Base-by-base conservation (phyloP, 2,113 vertebrate species). In the Mastomys coucha region DNA sequence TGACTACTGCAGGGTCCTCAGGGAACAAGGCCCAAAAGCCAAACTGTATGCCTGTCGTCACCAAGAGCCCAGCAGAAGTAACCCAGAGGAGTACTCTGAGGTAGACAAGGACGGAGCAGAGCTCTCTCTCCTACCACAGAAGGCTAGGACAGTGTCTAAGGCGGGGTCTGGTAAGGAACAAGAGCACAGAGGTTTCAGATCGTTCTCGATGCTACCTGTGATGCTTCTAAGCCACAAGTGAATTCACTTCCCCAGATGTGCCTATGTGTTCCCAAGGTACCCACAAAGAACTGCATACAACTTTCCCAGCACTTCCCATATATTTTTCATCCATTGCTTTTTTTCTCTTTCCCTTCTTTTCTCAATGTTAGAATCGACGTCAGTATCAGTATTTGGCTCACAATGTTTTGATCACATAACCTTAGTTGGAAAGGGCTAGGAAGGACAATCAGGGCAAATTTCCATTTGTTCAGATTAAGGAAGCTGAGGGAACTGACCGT, bases 361-460 rank as follows among this genome's bases (percentile, higher is more conserved):
- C 42, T n/a, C 80, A 82, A 11, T 14, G 58, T 78, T 69, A 91
- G 53, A 93, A 72, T 60, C 20, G 13, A 63, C 14, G 81, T 33
- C 72, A 69, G 24, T 73, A 81, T 75, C 76, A 93, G 88, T 95
- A n/a, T 70, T 73, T 58, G 42, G 39, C 65, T 86, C 33, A 73
- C 9, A 91, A 7, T 91, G 78, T 72, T 95, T 90, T 95, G 36
- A 65, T 77, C 39, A 78, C 13, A 80, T 76, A 97, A 92, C 45
- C 82, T 42, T 33, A 96, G n/a, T 22, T 49, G 78, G 10, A 42
- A 67, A 93, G 63, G 20, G 19, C 2, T 17, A 93, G 92, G 58
- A 93, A 93, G 58, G 53, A 95, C 49, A 89, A 49, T 10, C 31
- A 19, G 58, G 72, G 12, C 22, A 88, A 88, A 95, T 88, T 77